Evolutionary conservation across 2,888 invertebrate species (phyloP).

Genomic region (Himalopsyche tibetana): DNA sequence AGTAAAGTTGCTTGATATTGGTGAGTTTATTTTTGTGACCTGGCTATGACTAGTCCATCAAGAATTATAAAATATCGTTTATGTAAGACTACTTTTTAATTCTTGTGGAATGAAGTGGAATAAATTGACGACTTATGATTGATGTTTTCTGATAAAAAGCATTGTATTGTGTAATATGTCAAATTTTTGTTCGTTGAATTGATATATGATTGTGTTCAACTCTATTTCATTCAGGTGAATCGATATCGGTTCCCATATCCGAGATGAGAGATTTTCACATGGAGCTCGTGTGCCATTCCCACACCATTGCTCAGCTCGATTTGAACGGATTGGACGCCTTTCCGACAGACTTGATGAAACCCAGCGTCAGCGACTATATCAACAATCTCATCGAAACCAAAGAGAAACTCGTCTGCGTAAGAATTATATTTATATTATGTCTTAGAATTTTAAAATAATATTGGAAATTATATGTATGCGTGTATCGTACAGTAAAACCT

Average conservation of each 20-base stretch:
- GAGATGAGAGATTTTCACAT: background rate
- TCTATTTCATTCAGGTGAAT: background rate
- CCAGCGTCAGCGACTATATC: background rate
- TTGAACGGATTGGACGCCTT: background rate
- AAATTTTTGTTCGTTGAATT: background rate
- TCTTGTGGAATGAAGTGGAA: no score
- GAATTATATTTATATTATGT: background rate
- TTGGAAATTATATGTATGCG: no score
- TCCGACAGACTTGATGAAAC: background rate
- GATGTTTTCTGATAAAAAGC: no score
- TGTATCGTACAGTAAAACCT: background rate
- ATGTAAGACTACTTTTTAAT: no score
- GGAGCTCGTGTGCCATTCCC: background rate
- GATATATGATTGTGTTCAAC: background rate
- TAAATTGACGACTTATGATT: no score
- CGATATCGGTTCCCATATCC: background rate
- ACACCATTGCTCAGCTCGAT: background rate
- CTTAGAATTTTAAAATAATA: no score
- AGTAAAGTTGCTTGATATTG: background rate
- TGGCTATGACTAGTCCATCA: no score
- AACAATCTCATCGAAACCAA: background rate
- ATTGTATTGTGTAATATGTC: no score
- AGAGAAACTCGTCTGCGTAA: background rate
- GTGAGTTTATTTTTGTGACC: background rate
- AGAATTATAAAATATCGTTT: no score